Percentiles rank a stretch among this genome's conserved stretches.
Evolutionary conservation across 2,113 vertebrate genomes (phyloP).

Genomic region (Poecile atricapillus): DNA sequence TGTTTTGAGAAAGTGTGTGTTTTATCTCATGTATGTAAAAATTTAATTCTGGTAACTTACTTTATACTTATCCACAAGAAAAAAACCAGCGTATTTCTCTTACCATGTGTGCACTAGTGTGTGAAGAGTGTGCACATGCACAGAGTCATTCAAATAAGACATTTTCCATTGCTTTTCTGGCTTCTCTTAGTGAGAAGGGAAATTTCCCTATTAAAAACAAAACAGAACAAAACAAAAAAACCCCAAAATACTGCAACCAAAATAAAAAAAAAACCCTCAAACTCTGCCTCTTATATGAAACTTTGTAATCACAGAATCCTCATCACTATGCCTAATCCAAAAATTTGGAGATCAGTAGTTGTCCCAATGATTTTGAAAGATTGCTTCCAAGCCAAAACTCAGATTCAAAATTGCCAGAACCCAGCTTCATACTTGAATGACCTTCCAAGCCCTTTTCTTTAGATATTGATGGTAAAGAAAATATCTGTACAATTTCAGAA

Average conservation of each 20-base stretch:
- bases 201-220: neutral
- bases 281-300: neutral
- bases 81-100: neutral
- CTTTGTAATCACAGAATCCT: neutral
- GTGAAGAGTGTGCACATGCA: neutral
- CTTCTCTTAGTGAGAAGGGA: neutral
- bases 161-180: neutral
- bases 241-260: rapidly evolving
- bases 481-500: neutral
- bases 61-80: neutral
- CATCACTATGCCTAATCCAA: neutral
- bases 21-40: constrained; percentile 9
- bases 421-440: neutral
- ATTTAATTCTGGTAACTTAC: neutral
- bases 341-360: neutral
- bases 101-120: neutral
- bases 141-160: neutral
- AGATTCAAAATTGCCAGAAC: neutral
- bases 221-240: neutral
- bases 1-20: constrained; percentile 6
- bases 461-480: neutral
- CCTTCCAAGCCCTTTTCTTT: neutral
- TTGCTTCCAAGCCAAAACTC: neutral
- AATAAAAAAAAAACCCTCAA: rapidly evolving
- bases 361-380: neutral